Evolutionary conservation across 64 coral and sea anemone species (phyloP), one percentile per base, ranked within the genome.

Genomic region (Acropora tenuis): DNA sequence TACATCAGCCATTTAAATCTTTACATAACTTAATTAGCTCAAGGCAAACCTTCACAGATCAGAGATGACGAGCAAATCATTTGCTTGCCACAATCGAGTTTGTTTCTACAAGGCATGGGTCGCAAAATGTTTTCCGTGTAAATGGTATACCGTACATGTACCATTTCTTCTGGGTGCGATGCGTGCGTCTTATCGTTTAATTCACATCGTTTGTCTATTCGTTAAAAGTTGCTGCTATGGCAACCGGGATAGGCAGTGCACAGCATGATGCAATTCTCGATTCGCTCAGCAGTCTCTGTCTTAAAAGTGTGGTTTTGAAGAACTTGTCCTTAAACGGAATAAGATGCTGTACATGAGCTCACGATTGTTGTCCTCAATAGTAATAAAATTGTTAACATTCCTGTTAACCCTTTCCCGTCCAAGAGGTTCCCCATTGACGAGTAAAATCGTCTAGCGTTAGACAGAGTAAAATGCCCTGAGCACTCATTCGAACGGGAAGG

Each of bases 201-300:
- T 5, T 81, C 79, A 59, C 79, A 81, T 3, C 8, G 6, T 41
- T 42, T 60, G 18, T 43, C 18, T 2, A 0, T 60, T 41, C 52
- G 79, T 60, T 81, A 60, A 55, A 81, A 81, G 30, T 81, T 60
- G 53, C 50, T 61, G 53, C 79, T 81, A 59, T 81, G 79, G 52
- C 79, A 81, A 55, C 50, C 50, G 11, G 30, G 53, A 81, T 81
- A 19, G 12, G 12, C 30, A 5, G 61, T 43, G 53, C 79, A 81
- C 11, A 4, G 17, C n/a, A 41, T 4, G 8, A 43, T 20, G 30
- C 79, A 81, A 4, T 81, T 1, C 19, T 81, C 79, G 20, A 81
- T 81, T 40, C 50, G 17, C 52, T 60, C 19, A 2, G 50, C 79
- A 3, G n/a, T 30, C 30, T 5, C 53, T 1, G 50, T 30, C 1